Conservation (phyloP, 2,888 invertebrate genomes). For the Seira musarum region DNA sequence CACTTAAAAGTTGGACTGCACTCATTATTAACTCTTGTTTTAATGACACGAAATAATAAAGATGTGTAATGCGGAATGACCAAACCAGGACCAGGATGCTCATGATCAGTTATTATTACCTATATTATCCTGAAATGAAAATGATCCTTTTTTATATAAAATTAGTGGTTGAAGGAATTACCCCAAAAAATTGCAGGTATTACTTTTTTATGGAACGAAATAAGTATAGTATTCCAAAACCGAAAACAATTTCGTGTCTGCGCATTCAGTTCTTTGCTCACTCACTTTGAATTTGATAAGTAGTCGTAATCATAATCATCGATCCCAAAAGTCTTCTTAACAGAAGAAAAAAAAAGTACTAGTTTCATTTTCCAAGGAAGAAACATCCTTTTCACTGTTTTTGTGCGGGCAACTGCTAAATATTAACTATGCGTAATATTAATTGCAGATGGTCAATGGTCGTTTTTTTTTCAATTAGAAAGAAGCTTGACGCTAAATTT, state of each 20-base stretch:
- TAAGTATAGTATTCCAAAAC: slow-evolving; percentile 3
- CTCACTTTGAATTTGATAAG: slow-evolving; percentile 8
- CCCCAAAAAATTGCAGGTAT: slow-evolving; percentile 1
- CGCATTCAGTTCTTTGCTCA: too few species aligned
- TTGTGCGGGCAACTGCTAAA: neutral
- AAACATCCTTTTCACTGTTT: neutral
- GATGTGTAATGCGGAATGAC: neutral
- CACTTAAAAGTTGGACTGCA: neutral
- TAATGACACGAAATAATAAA: neutral
- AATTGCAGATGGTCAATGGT: neutral
- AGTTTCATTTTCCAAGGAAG: neutral
- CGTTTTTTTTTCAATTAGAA: neutral
- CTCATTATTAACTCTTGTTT: neutral
- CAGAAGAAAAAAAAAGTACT: neutral
- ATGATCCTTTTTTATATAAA: neutral
- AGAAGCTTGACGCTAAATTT: neutral
- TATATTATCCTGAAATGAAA: neutral
- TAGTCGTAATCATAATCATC: neutral
- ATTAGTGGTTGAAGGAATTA: slow-evolving; percentile 10
- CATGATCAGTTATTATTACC: neutral
- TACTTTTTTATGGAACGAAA: slow-evolving; percentile 17
- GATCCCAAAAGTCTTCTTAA: neutral
- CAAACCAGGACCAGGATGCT: too few species aligned
- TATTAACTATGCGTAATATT: slow-evolving; percentile 2
- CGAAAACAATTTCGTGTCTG: slow-evolving; percentile 14